phyloP scores from a whole-genome alignment of 2,113 vertebrate species.

The Hystrix cristata region DNA sequence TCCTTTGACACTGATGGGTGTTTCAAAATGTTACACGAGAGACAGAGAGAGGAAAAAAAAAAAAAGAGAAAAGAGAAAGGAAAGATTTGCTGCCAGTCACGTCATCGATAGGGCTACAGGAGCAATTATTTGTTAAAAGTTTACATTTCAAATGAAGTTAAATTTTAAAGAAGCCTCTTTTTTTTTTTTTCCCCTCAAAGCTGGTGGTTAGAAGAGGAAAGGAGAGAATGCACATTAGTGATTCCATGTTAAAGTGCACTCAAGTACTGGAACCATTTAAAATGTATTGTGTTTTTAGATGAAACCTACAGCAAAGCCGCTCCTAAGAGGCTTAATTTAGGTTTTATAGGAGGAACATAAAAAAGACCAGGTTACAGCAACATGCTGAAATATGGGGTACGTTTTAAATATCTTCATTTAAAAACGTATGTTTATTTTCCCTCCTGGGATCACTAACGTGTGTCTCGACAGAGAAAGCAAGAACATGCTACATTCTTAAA shows the following conservation, averaged over 20 bases:
- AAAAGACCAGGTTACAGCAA: slow-evolving; percentile 84
- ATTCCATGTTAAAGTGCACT: background rate
- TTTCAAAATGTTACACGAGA: slow-evolving; percentile 83
- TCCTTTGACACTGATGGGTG: slow-evolving; percentile 89
- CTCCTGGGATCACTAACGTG: slow-evolving; percentile 81
- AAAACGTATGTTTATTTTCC: slow-evolving; percentile 80
- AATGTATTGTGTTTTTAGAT: slow-evolving; percentile 81
- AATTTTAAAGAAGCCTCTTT: slow-evolving; percentile 73
- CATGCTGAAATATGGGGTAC: slow-evolving; percentile 78
- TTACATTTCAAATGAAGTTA: slow-evolving; percentile 85
- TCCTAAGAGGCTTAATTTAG: slow-evolving; percentile 87
- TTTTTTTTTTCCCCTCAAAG: background rate
- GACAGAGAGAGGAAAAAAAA: background rate
- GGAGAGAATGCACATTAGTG: background rate
- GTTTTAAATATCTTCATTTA: slow-evolving; percentile 86
- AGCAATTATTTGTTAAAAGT: slow-evolving; percentile 85
- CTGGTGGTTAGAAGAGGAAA: slow-evolving; percentile 39
- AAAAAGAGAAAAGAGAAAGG: background rate
- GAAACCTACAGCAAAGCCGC: slow-evolving; percentile 77
- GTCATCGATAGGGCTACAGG: slow-evolving; percentile 59
- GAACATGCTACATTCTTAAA: slow-evolving; percentile 87
- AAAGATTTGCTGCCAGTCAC: slow-evolving; percentile 85
- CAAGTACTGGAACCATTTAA: slow-evolving; percentile 73
- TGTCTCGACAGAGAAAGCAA: slow-evolving; percentile 83
- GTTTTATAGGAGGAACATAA: slow-evolving; percentile 86